Conservation (phyloP, 2,113 vertebrate species). For the Sapayoa aenigma region DNA sequence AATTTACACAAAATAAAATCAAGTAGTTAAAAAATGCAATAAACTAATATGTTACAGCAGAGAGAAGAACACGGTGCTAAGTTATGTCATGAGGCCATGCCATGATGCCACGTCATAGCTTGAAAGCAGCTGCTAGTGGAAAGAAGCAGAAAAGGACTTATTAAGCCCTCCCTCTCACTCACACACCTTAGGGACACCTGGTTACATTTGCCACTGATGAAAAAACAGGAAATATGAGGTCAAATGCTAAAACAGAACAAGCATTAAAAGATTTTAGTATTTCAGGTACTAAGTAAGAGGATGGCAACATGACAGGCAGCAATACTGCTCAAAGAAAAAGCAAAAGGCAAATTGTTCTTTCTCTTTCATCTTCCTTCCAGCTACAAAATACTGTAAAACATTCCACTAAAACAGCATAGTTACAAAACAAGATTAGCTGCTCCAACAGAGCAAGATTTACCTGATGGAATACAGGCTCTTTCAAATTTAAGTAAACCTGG, state of each 20-base stretch:
- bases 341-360: not conserved
- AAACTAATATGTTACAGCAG: not conserved
- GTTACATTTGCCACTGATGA: not conserved
- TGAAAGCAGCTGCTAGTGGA: not conserved
- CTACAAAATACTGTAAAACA: not conserved
- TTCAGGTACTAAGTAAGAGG: not conserved
- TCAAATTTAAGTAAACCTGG: slow-evolving; percentile 93
- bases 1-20: not conserved
- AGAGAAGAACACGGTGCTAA: not conserved
- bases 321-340: not conserved
- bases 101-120: not conserved
- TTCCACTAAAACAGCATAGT: not conserved
- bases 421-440: not conserved
- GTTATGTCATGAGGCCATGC: not conserved
- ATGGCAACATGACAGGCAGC: not conserved
- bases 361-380: not conserved
- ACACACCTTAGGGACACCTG: not conserved
- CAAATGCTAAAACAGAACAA: not conserved
- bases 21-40: not conserved
- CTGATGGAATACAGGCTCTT: slow-evolving; percentile 97
- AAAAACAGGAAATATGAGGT: not conserved
- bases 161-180: not conserved
- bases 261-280: not conserved
- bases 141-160: not conserved
- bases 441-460: slow-evolving; percentile 69